Evolutionary conservation across 2,797 vertebrate species (phyloP), one percentile per base, ranked within the genome.

Genomic region (Sebastes cheni): DNA sequence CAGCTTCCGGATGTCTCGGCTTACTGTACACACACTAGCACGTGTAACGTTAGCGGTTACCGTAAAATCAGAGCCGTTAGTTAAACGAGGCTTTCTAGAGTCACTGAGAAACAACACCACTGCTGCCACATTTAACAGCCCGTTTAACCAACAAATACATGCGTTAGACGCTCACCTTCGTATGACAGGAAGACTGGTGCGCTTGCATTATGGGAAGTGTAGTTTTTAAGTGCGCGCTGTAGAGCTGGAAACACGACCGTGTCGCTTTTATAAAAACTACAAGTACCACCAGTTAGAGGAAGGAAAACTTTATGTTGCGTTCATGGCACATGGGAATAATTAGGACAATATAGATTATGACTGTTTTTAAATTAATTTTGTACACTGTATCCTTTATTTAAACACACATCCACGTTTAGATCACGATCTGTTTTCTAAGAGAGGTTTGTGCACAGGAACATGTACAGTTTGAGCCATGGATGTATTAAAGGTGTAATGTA

Each of bases 111-210:
- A 39, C 18, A n/a, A 2, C 0, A 8, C 2, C 32, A 72, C 13
- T 1, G 4, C 10, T 29, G 27, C 5, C 11, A 7, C n/a, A 1
- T n/a, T 22, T 23, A 42, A 12, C n/a, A 22, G 12, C 60, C 11
- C 22, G 12, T 5, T 22, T 30, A 55, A 23, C 67, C 60, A 60
- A 54, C 27, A 23, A 16, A 5, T 3, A 54, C 1, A 55, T 5
- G 18, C 10, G 2, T 22, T 23, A 56, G 1, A 58, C 59, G 91
- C 94, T 95, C 77, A 94, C 94, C 89, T 76, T 83, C 72, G 11
- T 84, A 77, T 52, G 84, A 56, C 34, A 10, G 52, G 58, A 1
- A 58, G 50, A 13, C 7, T 3, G 1, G 2, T 0, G 7, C 27
- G 7, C 9, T 29, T 64, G 92, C 34, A 84, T 72, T 69, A 1